Base-by-base conservation (phyloP, 2,113 vertebrate species). In the Passerina amoena region DNA sequence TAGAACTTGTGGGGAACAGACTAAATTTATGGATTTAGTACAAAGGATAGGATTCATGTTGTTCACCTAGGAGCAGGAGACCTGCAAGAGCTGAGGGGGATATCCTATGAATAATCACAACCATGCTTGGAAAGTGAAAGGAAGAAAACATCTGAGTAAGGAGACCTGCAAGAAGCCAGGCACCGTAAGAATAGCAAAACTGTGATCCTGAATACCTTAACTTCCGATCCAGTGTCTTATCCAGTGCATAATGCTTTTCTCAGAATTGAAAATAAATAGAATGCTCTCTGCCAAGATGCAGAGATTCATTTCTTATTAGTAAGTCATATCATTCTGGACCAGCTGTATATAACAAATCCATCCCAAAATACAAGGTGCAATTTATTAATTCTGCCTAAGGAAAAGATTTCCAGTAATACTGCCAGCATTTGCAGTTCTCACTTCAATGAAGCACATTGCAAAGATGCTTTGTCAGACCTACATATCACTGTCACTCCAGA, bases 351-450 rank as follows among this genome's bases (percentile, higher is more conserved):
- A 73, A 90, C 20, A 82, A 71, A 33, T 59, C 42, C 64, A 92
- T 33, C 19, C 75, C 70, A 82, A 88, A 95, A 85, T 86, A 85
- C 14, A 79, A 94, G 38, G 51, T 78, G 71, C 73, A 87, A 92
- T 94, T 84, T 91, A 93, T 94, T 95, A 94, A 91, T 97, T 96
- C 88, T 93, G 61, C 44, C 78, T 75, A 90, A 95, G 86, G 81
- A 94, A 96, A 84, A 92, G 63, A 47, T 80, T 96, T 96, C 56
- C 86, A 88, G 42, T 82, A 79, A 95, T 73, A 90, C 53, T 59
- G 77, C 93, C 72, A 95, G 84, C 59, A 51, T 82, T 91, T 88
- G 54, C 94, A 77, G 45, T 84, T 91, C 82, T 91, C 83, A 96
- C 60, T 78, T 92, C 90, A 94, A 33, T 57, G 78, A 95, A 97